Base-by-base conservation (phyloP, 2,888 invertebrate species). In the Acronicta leporina region DNA sequence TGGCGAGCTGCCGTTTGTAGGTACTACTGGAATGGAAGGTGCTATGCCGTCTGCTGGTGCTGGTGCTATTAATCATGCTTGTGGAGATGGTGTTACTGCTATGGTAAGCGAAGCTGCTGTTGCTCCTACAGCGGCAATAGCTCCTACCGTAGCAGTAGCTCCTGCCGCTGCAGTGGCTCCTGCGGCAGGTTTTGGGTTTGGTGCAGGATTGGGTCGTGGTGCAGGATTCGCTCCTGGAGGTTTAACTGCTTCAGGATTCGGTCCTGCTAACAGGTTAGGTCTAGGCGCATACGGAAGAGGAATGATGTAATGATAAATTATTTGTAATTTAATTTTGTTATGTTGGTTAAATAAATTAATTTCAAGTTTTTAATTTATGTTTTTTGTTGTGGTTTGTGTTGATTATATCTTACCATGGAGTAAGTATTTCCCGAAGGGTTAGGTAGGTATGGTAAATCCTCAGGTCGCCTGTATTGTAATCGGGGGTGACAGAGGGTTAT, bases 1-100 rank as follows among this genome's bases (percentile, higher is more conserved):
- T 20, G 90, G 90, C 45, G 81, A 87, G 40, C 61, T 90, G 20
- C 90, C 88, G 1, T 87, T 90, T 74, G 63, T 86, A 0, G 87
- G 87, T 6, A 81, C 88, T 5, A 87, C 86, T 0, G 84, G 67
- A 5, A 61, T 90, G 43, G 83, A 85, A 40, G 88, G 88, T 2
- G 70, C 67, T 9, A 62, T 89, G 40, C 86, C 86, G 1, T 84
- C 87, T 11, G 78, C 68, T 27, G 89, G 90, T 2, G 62, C 77
- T 48, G 87, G 87, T 25, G 73, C 77, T 0, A 79, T 88, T 8
- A 68, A 81, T 0, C 88, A 89, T 51, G 81, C 84, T 11, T 88
- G 88, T 40, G 89, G 89, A 7, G 73, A 77, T 42, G 84, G 84
- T 0, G 61, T 75, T 1, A 60, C 81, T 15, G 82, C 81, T 38